Base-by-base conservation (phyloP, 2,888 invertebrate species). In the Trypoxylon attenuatum region DNA sequence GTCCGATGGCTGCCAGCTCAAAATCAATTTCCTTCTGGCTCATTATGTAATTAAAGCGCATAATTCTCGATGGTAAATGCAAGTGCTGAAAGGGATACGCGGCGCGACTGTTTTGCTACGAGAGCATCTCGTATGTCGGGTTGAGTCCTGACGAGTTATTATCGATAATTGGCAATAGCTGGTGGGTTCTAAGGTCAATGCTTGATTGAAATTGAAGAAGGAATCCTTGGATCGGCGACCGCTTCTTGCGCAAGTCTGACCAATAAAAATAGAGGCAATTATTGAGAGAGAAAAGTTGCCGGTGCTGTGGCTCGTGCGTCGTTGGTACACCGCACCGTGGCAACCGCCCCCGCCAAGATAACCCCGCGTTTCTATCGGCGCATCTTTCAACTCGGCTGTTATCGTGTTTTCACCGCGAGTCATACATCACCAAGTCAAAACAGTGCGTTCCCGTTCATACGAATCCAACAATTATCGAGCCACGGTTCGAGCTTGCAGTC, bases 401-500 rank as follows among this genome's bases (percentile, higher is more conserved):
- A 74, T 74, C 73, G 47, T 18, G 43, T 21, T 45, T 56, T 39
- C 47, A 54, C 53, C 69, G 57, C 60, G 45, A 63, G 56, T 61
- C 61, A 51, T 50, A 53, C 41, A 57, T 47, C 49, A 41, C 13
- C 41, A 38, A 53, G 38, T 38, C 22, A 4, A n/a, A 25, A 46
- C 52, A 58, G 27, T 58, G 18, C 27, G 10, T n/a, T 42, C 61
- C 57, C 60, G 29, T 54, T 43, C 65, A 63, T 56, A 54, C 62
- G 64, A 71, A 59, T 67, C 73, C 69, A 69, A 73, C 50, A 67
- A 76, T 76, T 73, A 73, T 65, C 65, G 62, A 43, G 52, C 53
- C 39, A 63, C 62, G 41, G 47, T 50, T 47, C 15, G 56, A 22
- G 50, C 46, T 13, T 33, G 50, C 53, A 69, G 73, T 75, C 68